Percentiles rank a stretch among this genome's conserved stretches.
Conservation (phyloP, 2,113 vertebrate species). For the Bagarius yarrelli region DNA sequence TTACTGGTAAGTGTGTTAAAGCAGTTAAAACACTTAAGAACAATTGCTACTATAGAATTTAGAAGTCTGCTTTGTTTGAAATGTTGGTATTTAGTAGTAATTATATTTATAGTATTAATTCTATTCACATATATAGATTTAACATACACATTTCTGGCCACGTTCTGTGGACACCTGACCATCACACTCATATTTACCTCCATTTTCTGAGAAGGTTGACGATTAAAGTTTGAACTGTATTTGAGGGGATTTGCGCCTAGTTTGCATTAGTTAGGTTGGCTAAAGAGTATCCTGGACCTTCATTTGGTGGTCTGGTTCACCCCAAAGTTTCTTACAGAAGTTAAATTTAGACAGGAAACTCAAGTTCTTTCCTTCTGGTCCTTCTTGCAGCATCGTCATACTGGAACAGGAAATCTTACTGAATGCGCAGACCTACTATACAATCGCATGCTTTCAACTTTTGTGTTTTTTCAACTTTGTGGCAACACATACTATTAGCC, state of each 20-base stretch:
- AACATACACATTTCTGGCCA: background rate
- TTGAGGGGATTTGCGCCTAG: background rate
- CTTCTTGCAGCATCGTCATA: background rate
- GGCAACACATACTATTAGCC: background rate
- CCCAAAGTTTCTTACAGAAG: background rate
- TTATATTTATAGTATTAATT: background rate
- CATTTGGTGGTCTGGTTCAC: background rate
- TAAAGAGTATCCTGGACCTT: background rate
- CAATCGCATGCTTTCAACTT: background rate
- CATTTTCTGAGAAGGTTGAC: background rate
- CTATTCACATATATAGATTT: background rate
- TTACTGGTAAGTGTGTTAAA: too few species aligned
- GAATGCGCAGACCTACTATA: background rate
- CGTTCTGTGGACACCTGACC: background rate
- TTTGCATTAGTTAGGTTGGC: background rate
- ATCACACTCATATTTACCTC: background rate
- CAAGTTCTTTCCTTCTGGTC: background rate
- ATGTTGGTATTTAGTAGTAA: too few species aligned
- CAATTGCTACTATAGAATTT: background rate
- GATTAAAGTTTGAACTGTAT: background rate
- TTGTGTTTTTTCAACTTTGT: background rate
- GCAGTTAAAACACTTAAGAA: background rate
- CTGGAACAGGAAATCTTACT: background rate
- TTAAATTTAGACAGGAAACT: background rate
- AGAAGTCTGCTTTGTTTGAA: background rate